These are phyloP conservation scores for Drosophila sp. DNA, from an alignment of 1,140 invertebrate genomes.

Conservation along the genomic window DNA sequence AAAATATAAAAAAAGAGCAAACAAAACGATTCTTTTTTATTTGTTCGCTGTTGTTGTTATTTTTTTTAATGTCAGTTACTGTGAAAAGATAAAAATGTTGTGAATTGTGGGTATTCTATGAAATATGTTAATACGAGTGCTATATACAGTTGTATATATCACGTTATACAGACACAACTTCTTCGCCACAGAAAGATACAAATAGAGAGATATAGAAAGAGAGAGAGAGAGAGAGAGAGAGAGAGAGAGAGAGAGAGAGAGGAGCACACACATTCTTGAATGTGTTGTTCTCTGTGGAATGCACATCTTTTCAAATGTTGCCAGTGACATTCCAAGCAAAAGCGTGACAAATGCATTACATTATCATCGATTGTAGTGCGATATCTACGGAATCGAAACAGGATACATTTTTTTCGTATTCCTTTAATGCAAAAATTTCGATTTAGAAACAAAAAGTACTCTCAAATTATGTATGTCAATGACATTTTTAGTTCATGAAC, in stretches of 20 bases:
- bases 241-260: neutral
- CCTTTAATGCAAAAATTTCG: neutral
- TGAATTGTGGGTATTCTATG: conserved; percentile 47
- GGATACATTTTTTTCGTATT: no score
- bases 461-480: no score
- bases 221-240: neutral
- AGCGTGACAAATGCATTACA: conserved; percentile 2
- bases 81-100: conserved; percentile 45
- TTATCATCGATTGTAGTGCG: neutral
- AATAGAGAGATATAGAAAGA: neutral
- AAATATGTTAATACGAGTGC: conserved; percentile 44
- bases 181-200: neutral
- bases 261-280: neutral
- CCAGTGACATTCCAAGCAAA: conserved; percentile 6
- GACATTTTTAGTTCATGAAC: no score
- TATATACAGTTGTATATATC: conserved; percentile 11
- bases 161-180: conserved; percentile 11
- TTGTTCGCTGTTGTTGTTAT: conserved; percentile 11
- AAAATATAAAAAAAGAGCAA: conserved; percentile 31
- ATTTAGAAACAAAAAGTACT: no score
- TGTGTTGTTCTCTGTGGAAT: conserved; percentile 3
- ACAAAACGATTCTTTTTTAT: conserved; percentile 26
- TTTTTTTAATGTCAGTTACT: conserved; percentile 47
- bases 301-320: conserved; percentile 11
- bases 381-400: no score